Percentiles rank a stretch among this genome's conserved stretches.
Evolutionary conservation across 2,888 invertebrate genomes (phyloP).

Genomic region (Monoplex corrugatus): DNA sequence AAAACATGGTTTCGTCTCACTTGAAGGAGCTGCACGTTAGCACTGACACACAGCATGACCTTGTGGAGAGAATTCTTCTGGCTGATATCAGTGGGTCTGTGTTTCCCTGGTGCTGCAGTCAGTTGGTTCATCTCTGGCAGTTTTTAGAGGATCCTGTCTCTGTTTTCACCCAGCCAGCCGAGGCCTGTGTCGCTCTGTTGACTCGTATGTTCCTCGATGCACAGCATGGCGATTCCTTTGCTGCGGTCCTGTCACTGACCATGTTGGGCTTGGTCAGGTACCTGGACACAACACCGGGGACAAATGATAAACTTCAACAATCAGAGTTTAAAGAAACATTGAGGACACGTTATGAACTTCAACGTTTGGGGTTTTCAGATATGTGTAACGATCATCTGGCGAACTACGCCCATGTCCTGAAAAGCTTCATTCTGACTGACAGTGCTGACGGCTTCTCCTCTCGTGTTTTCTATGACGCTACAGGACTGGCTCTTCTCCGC

Average conservation of each 20-base stretch:
- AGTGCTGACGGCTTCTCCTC: background rate
- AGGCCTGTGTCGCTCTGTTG: background rate
- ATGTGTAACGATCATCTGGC: background rate
- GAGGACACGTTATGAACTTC: background rate
- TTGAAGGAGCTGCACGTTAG: background rate
- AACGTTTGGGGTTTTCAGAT: background rate
- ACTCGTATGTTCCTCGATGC: background rate
- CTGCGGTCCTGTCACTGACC: background rate
- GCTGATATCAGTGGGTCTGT: background rate
- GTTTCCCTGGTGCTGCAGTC: constrained; percentile 26
- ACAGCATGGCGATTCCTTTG: background rate
- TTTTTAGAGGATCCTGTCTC: background rate
- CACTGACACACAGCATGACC: background rate
- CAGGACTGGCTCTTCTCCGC: constrained; percentile 8
- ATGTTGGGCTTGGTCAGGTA: background rate
- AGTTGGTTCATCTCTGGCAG: background rate
- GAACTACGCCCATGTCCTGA: background rate
- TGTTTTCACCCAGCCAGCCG: background rate
- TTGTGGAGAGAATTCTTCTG: background rate
- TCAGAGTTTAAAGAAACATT: background rate
- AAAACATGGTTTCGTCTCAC: background rate
- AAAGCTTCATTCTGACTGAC: background rate
- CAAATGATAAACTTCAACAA: background rate
- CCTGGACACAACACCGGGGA: background rate
- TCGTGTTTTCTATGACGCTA: constrained; percentile 30